phyloP scores from a whole-genome alignment of 2,113 vertebrate species.

The Brachionichthys hirsutus region DNA sequence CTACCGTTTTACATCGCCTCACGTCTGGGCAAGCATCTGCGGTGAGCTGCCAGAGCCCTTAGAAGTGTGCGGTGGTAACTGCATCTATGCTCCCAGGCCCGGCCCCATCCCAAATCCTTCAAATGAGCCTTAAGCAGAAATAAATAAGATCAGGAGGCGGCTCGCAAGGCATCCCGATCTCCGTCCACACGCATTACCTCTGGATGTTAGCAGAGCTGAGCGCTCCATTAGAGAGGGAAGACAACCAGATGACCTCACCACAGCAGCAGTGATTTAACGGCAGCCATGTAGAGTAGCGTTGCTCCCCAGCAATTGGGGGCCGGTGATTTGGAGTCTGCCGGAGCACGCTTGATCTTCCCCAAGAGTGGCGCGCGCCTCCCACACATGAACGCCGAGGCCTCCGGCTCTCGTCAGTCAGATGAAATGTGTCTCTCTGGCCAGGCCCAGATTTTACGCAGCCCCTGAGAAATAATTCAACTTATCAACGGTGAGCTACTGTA shows the following conservation, averaged over 20 bases:
- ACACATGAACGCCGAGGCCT: slow-evolving; percentile 63
- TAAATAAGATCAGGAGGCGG: slow-evolving; percentile 71
- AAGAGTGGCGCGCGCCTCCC: slow-evolving; percentile 68
- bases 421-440: slow-evolving; percentile 72
- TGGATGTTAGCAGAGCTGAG: slow-evolving; percentile 55
- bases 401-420: slow-evolving; percentile 67
- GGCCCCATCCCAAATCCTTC: slow-evolving; percentile 55
- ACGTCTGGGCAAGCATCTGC: slow-evolving; percentile 70
- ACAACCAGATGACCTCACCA: slow-evolving; percentile 72
- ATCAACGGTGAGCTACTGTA: slow-evolving; percentile 74
- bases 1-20: slow-evolving; percentile 68
- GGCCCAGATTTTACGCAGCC: slow-evolving; percentile 61
- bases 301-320: slow-evolving; percentile 63
- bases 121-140: slow-evolving; percentile 74
- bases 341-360: slow-evolving; percentile 74
- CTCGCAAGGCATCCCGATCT: slow-evolving; percentile 49
- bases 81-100: slow-evolving; percentile 62
- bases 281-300: slow-evolving; percentile 53
- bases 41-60: slow-evolving; percentile 73
- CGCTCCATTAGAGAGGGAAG: slow-evolving; percentile 67
- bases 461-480: slow-evolving; percentile 75
- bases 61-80: slow-evolving; percentile 82
- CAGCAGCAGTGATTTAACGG: slow-evolving; percentile 70
- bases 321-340: slow-evolving; percentile 70
- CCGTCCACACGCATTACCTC: slow-evolving; percentile 72